A percentile compares a stretch with the other conserved stretches of the same genome.
Evolutionary conservation across 2,113 vertebrate genomes (phyloP).

Genomic region (Scomber colias): DNA sequence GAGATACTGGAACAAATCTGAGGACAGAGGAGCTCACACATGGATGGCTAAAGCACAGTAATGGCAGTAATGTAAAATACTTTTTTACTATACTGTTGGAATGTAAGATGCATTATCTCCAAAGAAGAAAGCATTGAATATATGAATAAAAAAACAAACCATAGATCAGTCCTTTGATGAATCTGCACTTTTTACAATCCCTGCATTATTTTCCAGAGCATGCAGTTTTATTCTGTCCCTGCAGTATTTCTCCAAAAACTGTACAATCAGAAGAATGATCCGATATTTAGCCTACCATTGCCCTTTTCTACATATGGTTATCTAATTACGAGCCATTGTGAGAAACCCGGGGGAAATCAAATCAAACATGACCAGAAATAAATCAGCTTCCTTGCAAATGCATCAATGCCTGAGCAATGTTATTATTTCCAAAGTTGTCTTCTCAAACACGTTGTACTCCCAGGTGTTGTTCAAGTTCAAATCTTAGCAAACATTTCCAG

Average conservation of each 20-base stretch:
- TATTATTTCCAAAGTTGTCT: no score
- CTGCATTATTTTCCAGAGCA: not conserved
- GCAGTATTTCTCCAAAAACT: not conserved
- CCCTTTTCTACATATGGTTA: no score
- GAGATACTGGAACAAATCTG: conserved; percentile 18
- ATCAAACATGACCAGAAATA: no score
- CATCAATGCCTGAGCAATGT: no score
- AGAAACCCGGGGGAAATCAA: no score
- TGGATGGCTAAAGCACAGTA: conserved; percentile 18
- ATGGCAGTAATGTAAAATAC: conserved; percentile 19
- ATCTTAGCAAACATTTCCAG: no score
- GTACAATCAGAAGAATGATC: no score
- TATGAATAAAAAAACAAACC: not conserved
- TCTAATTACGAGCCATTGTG: no score
- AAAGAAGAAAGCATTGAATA: not conserved
- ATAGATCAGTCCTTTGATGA: not conserved
- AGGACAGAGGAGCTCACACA: conserved; percentile 13
- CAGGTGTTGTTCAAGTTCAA: no score
- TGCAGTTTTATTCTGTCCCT: not conserved
- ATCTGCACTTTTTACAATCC: not conserved
- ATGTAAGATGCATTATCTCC: not conserved
- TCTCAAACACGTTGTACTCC: no score
- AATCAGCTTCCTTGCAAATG: no score
- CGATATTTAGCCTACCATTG: no score
- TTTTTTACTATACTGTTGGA: conserved; percentile 20